Conservation (phyloP, 2,888 invertebrate genomes). For the Lordiphosa andalusiaca region DNA sequence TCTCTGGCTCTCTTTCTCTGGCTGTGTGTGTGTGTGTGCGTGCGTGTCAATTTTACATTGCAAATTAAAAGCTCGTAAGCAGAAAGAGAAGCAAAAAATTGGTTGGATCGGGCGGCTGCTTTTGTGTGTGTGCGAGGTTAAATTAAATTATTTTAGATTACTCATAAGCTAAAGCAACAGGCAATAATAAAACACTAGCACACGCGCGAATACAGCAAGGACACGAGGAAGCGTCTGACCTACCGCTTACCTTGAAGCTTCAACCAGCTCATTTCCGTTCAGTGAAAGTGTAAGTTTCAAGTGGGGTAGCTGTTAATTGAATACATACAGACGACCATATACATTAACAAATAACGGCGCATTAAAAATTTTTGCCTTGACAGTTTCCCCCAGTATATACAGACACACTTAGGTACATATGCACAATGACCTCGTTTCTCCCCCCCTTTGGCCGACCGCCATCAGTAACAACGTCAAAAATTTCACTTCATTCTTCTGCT, state of each 20-base stretch:
- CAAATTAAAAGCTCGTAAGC: constrained; percentile 22
- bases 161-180: constrained; percentile 34
- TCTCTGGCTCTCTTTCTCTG: constrained; percentile 40
- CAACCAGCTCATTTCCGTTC: constrained; percentile 40
- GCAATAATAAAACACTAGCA: constrained; percentile 17
- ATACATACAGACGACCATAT: not conserved
- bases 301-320: constrained; percentile 18
- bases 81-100: constrained; percentile 6
- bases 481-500: constrained; percentile 58
- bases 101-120: constrained; percentile 1
- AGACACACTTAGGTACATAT: constrained; percentile 16
- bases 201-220: constrained; percentile 17
- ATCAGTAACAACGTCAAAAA: constrained; percentile 54
- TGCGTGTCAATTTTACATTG: constrained; percentile 58
- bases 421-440: constrained; percentile 66
- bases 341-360: constrained; percentile 18
- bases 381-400: constrained; percentile 20
- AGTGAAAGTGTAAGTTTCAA: constrained; percentile 70
- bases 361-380: constrained; percentile 21
- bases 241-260: constrained; percentile 4
- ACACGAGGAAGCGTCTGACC: constrained; percentile 44
- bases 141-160: constrained; percentile 36
- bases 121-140: constrained; percentile 54
- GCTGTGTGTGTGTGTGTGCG: constrained; percentile 52
- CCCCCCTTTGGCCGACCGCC: constrained; percentile 10